These are phyloP conservation scores for Lamellibrachia luymesi DNA, from an alignment of 1,140 invertebrate species.

Conservation along the genomic window DNA sequence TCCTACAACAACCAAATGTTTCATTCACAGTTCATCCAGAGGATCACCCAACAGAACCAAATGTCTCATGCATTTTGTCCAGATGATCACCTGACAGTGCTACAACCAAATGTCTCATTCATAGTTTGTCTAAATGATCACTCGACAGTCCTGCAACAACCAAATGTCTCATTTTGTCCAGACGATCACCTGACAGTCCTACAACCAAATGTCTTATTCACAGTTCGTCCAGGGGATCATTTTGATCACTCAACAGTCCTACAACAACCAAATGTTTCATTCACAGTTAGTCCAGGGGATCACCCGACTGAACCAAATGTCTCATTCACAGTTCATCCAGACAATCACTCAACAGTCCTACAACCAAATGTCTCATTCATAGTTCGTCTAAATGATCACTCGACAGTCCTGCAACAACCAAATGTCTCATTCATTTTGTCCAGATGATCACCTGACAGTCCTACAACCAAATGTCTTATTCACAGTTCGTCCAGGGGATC, in stretches of 20 bases:
- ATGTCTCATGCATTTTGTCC: slow-evolving; percentile 63
- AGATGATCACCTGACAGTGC: slow-evolving; percentile 88
- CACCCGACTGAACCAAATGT: slow-evolving; percentile 72
- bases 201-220: background rate
- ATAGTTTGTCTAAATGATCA: slow-evolving; percentile 61
- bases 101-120: background rate
- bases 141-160: slow-evolving; percentile 44
- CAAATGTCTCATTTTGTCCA: slow-evolving; percentile 63
- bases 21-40: slow-evolving; percentile 67
- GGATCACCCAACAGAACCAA: slow-evolving; percentile 78
- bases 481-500: slow-evolving; percentile 55
- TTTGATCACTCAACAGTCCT: slow-evolving; percentile 82
- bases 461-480: slow-evolving; percentile 54
- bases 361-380: background rate
- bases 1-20: slow-evolving; percentile 64
- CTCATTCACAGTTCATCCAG: slow-evolving; percentile 66
- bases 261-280: background rate
- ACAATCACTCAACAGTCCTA: slow-evolving; percentile 91
- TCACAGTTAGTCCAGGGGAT: slow-evolving; percentile 75
- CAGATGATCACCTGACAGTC: slow-evolving; percentile 93
- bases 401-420: slow-evolving; percentile 73
- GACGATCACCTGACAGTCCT: slow-evolving; percentile 72
- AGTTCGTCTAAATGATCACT: slow-evolving; percentile 82
- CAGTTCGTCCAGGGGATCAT: no score
- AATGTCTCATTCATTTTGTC: slow-evolving; percentile 60